Conservation (phyloP, 2,888 invertebrate species). For the Tiliacea aurago region DNA sequence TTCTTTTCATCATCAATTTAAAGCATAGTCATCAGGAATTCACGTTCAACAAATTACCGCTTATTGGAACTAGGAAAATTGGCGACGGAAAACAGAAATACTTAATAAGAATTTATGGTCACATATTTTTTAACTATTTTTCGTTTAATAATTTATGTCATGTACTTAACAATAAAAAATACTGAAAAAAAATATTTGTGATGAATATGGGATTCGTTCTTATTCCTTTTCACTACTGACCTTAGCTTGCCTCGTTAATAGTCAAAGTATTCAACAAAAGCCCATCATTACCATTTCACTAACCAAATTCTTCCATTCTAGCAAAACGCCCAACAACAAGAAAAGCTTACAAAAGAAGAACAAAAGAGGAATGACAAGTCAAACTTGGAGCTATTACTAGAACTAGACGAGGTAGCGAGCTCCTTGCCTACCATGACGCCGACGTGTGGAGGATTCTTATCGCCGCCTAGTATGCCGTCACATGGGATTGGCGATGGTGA, state of each 20-base stretch:
- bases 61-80: background rate
- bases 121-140: background rate
- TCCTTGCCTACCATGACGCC: slow-evolving; percentile 95
- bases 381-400: slow-evolving; percentile 95
- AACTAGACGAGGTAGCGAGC: slow-evolving; percentile 94
- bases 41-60: background rate
- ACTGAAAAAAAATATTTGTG: no score
- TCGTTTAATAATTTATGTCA: no score
- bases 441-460: slow-evolving; percentile 94
- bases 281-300: background rate
- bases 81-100: background rate
- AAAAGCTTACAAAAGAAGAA: slow-evolving; percentile 53
- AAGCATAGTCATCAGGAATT: background rate
- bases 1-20: background rate
- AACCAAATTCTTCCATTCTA: slow-evolving; percentile 14
- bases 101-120: no score
- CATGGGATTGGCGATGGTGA: slow-evolving; percentile 72
- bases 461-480: slow-evolving; percentile 87
- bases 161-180: no score
- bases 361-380: slow-evolving; percentile 87
- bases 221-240: background rate
- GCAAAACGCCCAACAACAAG: slow-evolving; percentile 32
- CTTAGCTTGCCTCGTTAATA: background rate
- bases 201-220: no score
- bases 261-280: background rate